Base-by-base conservation (phyloP, 2,888 invertebrate species). In the Vanessa cardui region DNA sequence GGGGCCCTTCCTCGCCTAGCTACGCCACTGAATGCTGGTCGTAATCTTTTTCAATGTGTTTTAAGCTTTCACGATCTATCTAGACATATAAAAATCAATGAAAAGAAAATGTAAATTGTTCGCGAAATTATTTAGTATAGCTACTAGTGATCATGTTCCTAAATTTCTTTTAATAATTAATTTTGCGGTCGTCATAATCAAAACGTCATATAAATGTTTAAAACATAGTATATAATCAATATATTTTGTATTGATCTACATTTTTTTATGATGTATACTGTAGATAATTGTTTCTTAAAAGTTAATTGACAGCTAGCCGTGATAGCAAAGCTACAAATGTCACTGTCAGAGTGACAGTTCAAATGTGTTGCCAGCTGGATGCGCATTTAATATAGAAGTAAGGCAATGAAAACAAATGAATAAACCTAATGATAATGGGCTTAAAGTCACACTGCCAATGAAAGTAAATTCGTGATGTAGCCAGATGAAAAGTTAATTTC, bases 241-340 rank as follows among this genome's bases (percentile, higher is more conserved):
- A 56, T 61, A 54, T 65, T 62, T 50, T 62, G 33, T 60, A 66
- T 60, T 47, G 6, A 54, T 52, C 49, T 61, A 54, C 8, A 52
- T 61, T 61, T 39, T 69, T 69, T 45, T 69, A 69, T 62, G 65
- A 62, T 52, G 52, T 69, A 58, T 69, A 69, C 68, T 65, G 58
- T 65, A 69, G 68, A 45, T 33, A 58, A 18, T 54, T 16, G 31
- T 20, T n/a, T 9, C 39, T 44, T 60, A 50, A 50, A 59, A 52
- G 45, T 33, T n/a, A 20, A 49, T 33, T 33, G 21, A 50, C 12
- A 50, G 15, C 47, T 16, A 47, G n/a, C 45, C 21, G 21, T 60
- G 2, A 60, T 26, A 26, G 12, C 12, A n/a, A 21, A 50, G 21
- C 50, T 50, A 50, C 20, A 54, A n/a, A 54, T 7, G 3, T n/a